Evolutionary conservation across 2,888 invertebrate species (phyloP).

Genomic region (Morpho helenor): DNA sequence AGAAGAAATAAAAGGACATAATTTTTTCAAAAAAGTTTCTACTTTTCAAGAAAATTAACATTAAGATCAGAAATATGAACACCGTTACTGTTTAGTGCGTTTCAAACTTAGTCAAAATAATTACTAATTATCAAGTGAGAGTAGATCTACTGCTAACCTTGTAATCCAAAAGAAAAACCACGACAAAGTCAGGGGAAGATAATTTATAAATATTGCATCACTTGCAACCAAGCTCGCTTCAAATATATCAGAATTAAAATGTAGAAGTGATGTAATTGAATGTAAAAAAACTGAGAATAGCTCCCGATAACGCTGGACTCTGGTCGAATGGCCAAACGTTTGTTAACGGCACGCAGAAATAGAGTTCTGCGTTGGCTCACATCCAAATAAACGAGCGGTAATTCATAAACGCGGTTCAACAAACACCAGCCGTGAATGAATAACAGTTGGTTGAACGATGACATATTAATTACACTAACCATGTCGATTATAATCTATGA

Average conservation of each 20-base stretch:
- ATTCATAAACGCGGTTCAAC: slow-evolving; percentile 37
- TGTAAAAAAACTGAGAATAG: slow-evolving; percentile 31
- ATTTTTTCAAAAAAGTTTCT: too few species aligned
- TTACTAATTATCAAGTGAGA: too few species aligned
- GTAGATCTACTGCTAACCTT: too few species aligned
- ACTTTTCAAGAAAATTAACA: too few species aligned
- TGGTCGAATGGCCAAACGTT: slow-evolving; percentile 24
- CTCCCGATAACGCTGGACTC: slow-evolving; percentile 23
- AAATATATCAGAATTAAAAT: slow-evolving; percentile 20
- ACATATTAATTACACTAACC: slow-evolving; percentile 13
- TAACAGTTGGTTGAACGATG: slow-evolving; percentile 18
- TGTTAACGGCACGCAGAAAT: slow-evolving; percentile 36
- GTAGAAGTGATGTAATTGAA: slow-evolving; percentile 27
- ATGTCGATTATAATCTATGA: not conserved
- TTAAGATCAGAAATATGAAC: too few species aligned
- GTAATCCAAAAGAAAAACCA: too few species aligned
- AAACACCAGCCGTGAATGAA: slow-evolving; percentile 37
- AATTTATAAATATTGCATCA: too few species aligned
- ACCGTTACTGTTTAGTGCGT: too few species aligned
- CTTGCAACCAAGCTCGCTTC: not conserved
- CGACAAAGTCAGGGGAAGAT: not conserved
- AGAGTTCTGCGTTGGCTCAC: slow-evolving; percentile 36
- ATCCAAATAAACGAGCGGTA: slow-evolving; percentile 35
- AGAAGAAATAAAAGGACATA: too few species aligned
- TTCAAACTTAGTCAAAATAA: too few species aligned